phyloP scores from a whole-genome alignment of 2,888 invertebrate species.

The Dicranocentrus wangi region DNA sequence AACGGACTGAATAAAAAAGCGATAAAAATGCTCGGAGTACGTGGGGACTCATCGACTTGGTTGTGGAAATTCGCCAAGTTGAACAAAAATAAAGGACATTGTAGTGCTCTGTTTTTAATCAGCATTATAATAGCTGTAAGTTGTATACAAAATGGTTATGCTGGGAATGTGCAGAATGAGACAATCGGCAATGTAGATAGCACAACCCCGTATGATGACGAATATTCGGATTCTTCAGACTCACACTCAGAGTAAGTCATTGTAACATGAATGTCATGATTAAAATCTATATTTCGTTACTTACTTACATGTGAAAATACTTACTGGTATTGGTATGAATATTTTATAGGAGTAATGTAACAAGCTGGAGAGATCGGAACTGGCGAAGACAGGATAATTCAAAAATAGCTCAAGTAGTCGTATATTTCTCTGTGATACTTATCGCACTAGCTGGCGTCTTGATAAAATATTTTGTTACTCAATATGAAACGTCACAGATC shows the following conservation, averaged over 20 bases:
- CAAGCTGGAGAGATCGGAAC: conserved; percentile 28
- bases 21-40: no score
- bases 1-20: no score
- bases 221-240: conserved; percentile 20
- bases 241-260: conserved; percentile 10
- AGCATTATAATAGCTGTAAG: no score
- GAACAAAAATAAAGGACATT: no score
- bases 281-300: no score
- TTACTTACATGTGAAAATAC: not conserved
- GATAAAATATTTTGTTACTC: conserved; percentile 64
- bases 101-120: no score
- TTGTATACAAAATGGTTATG: no score
- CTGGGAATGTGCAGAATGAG: no score
- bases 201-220: not conserved
- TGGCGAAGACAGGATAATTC: conserved; percentile 34
- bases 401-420: conserved; percentile 52
- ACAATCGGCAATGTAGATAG: no score
- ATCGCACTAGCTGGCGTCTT: conserved; percentile 56
- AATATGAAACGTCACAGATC: conserved; percentile 58
- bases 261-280: not conserved
- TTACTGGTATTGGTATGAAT: not conserved
- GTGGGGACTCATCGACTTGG: no score
- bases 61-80: no score
- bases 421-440: conserved; percentile 44
- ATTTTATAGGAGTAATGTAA: conserved; percentile 16